Evolutionary conservation across 2,113 vertebrate species (phyloP).

Genomic region (Scartelaos histophorus): DNA sequence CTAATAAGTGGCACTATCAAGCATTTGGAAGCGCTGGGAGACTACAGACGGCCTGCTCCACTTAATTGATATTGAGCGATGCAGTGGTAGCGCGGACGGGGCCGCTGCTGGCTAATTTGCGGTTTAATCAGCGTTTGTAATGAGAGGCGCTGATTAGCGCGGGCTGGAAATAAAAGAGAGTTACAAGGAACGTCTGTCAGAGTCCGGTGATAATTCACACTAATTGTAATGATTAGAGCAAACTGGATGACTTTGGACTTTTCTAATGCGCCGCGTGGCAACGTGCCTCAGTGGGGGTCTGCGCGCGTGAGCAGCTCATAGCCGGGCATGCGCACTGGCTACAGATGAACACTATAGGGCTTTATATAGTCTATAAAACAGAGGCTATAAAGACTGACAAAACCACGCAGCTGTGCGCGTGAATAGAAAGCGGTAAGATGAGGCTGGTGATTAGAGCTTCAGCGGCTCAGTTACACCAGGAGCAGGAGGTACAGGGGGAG

Average conservation of each 20-base stretch:
- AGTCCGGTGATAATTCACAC: conserved; percentile 99
- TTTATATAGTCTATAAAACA: background rate
- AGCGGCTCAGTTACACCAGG: conserved; percentile 83
- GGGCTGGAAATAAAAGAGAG: conserved; percentile 99
- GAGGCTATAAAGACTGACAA: background rate
- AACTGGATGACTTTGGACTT: conserved; percentile 99
- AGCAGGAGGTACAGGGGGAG: conserved; percentile 68
- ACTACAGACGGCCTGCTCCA: conserved; percentile 91
- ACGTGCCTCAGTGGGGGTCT: background rate
- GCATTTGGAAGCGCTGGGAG: conserved; percentile 90
- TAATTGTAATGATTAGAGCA: conserved; percentile 99
- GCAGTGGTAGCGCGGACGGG: conserved; percentile 90
- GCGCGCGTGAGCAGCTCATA: background rate
- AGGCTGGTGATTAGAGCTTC: background rate
- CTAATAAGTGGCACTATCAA: conserved; percentile 99
- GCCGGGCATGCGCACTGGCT: background rate
- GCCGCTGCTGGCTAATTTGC: conserved; percentile 99
- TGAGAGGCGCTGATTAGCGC: conserved; percentile 99
- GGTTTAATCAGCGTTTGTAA: conserved; percentile 99
- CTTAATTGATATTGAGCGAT: conserved; percentile 99
- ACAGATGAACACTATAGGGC: background rate
- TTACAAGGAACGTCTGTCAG: conserved; percentile 99
- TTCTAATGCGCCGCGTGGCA: conserved; percentile 78
- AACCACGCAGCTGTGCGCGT: conserved; percentile 24
- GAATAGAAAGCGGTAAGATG: conserved; percentile 21